A percentile compares a stretch with the other conserved stretches of the same genome.
Evolutionary conservation across 2,888 invertebrate species (phyloP).

Genomic region (Argynnis bischoffii): DNA sequence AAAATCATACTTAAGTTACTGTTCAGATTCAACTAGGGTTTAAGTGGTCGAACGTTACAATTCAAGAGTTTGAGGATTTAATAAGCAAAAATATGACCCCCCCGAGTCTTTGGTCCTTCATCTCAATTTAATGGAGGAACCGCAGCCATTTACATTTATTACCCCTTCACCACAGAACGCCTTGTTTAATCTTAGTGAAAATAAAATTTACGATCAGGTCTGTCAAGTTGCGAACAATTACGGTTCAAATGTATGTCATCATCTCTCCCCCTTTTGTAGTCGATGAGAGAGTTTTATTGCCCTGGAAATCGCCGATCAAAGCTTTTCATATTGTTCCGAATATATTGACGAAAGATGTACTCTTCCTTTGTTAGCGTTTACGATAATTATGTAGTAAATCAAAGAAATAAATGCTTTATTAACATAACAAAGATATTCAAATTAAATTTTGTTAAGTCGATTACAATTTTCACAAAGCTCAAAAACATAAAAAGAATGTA

Average conservation of each 20-base stretch:
- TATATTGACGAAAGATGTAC: conserved; percentile 17
- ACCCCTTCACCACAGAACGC: conserved; percentile 44
- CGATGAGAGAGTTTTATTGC: conserved; percentile 31
- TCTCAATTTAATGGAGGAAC: conserved; percentile 59
- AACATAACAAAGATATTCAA: neutral
- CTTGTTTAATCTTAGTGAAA: conserved; percentile 48
- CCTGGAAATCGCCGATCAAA: conserved; percentile 26
- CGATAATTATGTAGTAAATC: conserved; percentile 8
- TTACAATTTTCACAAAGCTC: no score
- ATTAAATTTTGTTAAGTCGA: no score
- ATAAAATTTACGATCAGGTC: conserved; percentile 43
- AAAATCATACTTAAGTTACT: neutral
- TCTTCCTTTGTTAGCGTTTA: conserved; percentile 2
- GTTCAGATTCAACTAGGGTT: neutral
- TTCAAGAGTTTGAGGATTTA: conserved; percentile 49
- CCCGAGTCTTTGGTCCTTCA: conserved; percentile 53
- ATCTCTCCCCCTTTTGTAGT: conserved; percentile 35
- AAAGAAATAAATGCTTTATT: neutral
- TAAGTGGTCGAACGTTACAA: conserved; percentile 29
- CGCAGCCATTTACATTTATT: conserved; percentile 65
- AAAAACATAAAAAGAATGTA: no score
- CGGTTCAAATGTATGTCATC: conserved; percentile 40
- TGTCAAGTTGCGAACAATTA: conserved; percentile 42
- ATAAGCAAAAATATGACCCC: conserved; percentile 55
- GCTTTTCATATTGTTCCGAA: conserved; percentile 19